These are phyloP conservation scores for Diuraphis noxia DNA, from an alignment of 1,140 invertebrate genomes.

Conservation along the genomic window DNA sequence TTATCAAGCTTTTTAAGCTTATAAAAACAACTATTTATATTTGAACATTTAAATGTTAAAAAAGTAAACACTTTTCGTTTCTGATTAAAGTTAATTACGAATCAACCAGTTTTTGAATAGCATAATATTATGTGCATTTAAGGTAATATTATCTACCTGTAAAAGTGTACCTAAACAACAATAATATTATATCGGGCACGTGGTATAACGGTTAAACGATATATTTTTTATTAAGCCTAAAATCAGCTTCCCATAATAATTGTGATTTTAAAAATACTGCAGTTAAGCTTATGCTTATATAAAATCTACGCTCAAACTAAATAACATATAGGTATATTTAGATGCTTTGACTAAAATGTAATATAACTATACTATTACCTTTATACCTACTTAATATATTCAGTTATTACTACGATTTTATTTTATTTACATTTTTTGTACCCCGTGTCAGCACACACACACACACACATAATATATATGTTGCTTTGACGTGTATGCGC, in stretches of 20 bases:
- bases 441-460: not conserved
- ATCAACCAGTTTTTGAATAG: not conserved
- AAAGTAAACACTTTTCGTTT: not conserved
- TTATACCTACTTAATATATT: not conserved
- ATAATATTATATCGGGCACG: not conserved
- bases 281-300: not conserved
- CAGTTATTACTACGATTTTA: not conserved
- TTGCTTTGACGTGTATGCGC: slow-evolving; percentile 32
- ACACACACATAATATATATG: too few species aligned
- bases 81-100: not conserved
- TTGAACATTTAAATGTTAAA: not conserved
- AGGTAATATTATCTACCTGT: too few species aligned
- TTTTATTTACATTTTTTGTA: not conserved
- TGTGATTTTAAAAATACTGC: not conserved
- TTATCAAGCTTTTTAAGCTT: not conserved
- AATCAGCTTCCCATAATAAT: not conserved
- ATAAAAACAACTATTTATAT: not conserved
- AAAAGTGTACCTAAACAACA: not conserved
- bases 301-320: not conserved
- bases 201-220: not conserved
- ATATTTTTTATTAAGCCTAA: not conserved
- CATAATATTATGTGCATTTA: not conserved
- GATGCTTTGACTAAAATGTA: not conserved
- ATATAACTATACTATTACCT: too few species aligned
- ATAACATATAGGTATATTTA: too few species aligned